Evolutionary conservation across 2,888 invertebrate species (phyloP).

Genomic region (Epinotia demarniana): DNA sequence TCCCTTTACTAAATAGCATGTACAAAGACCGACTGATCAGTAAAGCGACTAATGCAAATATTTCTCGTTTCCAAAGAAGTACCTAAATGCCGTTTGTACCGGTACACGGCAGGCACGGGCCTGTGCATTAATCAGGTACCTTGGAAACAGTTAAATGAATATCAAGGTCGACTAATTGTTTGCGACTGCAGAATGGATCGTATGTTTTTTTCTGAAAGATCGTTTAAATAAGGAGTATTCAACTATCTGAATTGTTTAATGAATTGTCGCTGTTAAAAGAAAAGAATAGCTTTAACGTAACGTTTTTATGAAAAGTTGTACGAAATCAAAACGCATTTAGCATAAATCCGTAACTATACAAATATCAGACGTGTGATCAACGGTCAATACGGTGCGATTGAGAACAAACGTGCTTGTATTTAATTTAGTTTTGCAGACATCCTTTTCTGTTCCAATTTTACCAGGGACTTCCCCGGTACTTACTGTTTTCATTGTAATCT

Average conservation of each 20-base stretch:
- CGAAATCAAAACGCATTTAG: too few species aligned
- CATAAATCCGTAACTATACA: background rate
- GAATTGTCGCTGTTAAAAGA: too few species aligned
- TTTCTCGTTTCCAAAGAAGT: constrained; percentile 32
- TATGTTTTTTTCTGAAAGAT: background rate
- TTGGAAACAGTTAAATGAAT: constrained; percentile 40
- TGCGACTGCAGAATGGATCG: constrained; percentile 12
- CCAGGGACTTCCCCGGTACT: constrained; percentile 3
- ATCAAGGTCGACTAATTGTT: constrained; percentile 37
- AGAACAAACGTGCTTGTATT: background rate
- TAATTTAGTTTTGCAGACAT: background rate
- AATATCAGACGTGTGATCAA: background rate
- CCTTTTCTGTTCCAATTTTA: background rate
- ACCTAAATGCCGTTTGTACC: constrained; percentile 47
- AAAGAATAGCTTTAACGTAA: too few species aligned
- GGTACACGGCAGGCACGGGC: constrained; percentile 52
- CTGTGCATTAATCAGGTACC: constrained; percentile 43
- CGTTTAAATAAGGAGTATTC: too few species aligned
- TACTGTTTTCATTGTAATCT: background rate
- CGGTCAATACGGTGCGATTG: background rate
- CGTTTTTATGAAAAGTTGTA: too few species aligned
- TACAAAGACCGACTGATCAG: constrained; percentile 11
- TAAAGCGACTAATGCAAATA: constrained; percentile 20
- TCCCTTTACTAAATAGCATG: constrained; percentile 11
- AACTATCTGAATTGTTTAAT: too few species aligned